phyloP scores from a whole-genome alignment of 2,888 invertebrate genomes.

The Yponomeuta plumbellus region DNA sequence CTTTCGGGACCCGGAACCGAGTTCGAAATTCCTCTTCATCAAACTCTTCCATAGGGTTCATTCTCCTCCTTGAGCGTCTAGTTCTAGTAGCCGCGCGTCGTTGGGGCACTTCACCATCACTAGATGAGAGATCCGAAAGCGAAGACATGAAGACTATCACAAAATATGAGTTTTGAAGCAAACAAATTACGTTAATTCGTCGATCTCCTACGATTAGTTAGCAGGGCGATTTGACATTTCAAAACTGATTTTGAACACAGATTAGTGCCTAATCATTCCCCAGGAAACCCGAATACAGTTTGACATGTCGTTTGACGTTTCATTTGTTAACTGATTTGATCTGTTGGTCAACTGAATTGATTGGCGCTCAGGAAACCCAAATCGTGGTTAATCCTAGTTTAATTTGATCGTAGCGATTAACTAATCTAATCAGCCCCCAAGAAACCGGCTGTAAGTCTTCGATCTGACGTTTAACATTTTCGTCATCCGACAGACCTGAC shows the following conservation, averaged over 20 bases:
- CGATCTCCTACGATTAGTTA: no score
- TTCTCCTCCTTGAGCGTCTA: no score
- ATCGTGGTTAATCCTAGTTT: not conserved
- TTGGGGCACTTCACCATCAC: not conserved
- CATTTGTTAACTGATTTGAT: slow-evolving; percentile 7
- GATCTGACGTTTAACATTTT: no score
- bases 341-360: not conserved
- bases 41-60: no score
- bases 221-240: not conserved
- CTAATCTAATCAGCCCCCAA: not conserved
- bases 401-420: not conserved
- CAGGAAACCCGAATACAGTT: not conserved
- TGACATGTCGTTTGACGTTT: not conserved
- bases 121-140: not conserved
- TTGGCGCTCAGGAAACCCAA: not conserved
- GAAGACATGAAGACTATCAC: not conserved
- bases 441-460: no score
- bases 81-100: not conserved
- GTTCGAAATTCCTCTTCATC: no score
- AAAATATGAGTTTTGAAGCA: no score
- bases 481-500: no score
- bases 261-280: not conserved
- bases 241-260: not conserved
- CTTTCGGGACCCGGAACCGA: no score
- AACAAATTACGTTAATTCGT: no score